A percentile compares a stretch with the other conserved stretches of the same genome.
Conservation (phyloP, 1,140 invertebrate species). For the Nephila pilipes region DNA sequence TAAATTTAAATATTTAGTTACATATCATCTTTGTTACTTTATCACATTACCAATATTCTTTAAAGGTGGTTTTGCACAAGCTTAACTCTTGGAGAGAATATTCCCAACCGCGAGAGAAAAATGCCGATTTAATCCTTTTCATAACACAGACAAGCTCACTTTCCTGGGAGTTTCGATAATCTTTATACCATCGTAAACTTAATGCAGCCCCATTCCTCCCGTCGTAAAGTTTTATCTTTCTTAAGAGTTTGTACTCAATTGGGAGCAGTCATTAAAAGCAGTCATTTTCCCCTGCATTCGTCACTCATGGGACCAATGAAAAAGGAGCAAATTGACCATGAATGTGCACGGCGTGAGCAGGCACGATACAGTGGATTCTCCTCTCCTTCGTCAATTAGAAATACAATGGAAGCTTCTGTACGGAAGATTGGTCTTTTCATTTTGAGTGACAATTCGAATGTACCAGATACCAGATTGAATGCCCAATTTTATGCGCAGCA, state of each 20-base stretch:
- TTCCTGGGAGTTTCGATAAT: neutral
- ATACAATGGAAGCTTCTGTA: neutral
- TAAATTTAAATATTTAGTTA: no score
- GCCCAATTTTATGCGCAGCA: neutral
- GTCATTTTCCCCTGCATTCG: neutral
- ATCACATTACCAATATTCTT: no score
- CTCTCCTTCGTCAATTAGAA: neutral
- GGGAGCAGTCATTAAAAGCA: constrained; percentile 1
- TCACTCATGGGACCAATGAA: neutral
- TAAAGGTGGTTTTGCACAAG: no score
- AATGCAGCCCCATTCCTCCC: constrained; percentile 14
- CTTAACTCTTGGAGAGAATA: neutral
- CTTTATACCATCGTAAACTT: constrained; percentile 34
- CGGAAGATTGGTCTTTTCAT: neutral
- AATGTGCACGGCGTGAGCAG: neutral
- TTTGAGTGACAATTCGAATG: neutral
- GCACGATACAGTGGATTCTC: neutral
- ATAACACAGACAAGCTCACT: neutral
- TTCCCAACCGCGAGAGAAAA: neutral
- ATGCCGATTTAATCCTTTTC: constrained; percentile 30
- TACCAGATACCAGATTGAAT: neutral
- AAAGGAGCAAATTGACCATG: constrained; percentile 35
- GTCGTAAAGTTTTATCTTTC: constrained; percentile 27
- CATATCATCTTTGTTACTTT: no score
- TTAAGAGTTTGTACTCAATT: constrained; percentile 34